Evolutionary conservation across 1,140 invertebrate genomes (phyloP), one percentile per base, ranked within the genome.

Genomic region (Ostrea denselamellosa): DNA sequence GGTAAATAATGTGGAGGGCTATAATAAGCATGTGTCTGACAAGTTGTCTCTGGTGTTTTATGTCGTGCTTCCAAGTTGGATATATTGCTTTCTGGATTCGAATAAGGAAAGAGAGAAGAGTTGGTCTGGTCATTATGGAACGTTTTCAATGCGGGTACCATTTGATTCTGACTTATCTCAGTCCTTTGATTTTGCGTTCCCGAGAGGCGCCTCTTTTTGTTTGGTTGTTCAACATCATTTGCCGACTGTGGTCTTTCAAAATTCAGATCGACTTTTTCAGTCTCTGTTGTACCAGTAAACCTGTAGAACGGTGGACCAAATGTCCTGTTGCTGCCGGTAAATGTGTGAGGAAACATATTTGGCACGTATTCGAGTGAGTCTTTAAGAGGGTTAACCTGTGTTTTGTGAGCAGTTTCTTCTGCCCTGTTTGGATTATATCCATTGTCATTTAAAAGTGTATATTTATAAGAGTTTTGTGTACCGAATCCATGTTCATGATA

Each of bases 1-100:
- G 82, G 82, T 54, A 83, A 22, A 53, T 83, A 54, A n/a, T 83
- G n/a, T 53, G 82, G 82, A 22, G 34, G 19, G 52, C 17, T 83
- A 28, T 83, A 25, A 19, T 54, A 83, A 25, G n/a, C 8, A 17
- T 53, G 82, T 28, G 0, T 44, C 10, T 17, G 17, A 19, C 52
- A 12, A 44, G 82, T 19, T 44, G 17, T 22, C 8, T 54, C 82
- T 1, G 82, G 44, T 83, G 82, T 28, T 77, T 77, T 77, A 8
- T 34, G 68, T 25, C 14, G 28, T 34, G 22, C 14, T 28, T 77
- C 68, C 28, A 25, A 25, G 8, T 25, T 14, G 3, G 22, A 25
- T 77, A 25, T 4, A 12, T 77, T 34, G 28, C 68, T 71, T 25
- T n/a, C 58, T 14, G n/a, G 14, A 7, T 17, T 19, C 12, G 12